Evolutionary conservation across 2,113 vertebrate genomes (phyloP), one percentile per base, ranked within the genome.

Genomic region (Osmerus eperlanus): DNA sequence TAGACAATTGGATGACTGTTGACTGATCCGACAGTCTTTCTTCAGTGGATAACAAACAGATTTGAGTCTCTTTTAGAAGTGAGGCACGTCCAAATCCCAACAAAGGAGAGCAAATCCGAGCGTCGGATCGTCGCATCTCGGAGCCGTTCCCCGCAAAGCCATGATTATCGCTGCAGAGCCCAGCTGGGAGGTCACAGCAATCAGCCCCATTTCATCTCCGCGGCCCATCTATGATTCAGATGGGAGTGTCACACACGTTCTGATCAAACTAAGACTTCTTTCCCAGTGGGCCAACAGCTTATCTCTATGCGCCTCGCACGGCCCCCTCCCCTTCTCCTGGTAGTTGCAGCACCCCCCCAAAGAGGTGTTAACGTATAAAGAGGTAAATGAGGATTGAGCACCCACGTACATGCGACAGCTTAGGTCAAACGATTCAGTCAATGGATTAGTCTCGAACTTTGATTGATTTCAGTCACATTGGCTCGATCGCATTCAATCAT

Each of bases 151-250:
- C 56, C 16, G 16, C 67, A 19, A 4, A 9, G 32, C 47, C 28
- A 47, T 61, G 56, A 70, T 60, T 59, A 51, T 3, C 5, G 13
- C 29, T 21, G 58, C 8, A 29, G 28, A 15, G 29, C 32, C 14
- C 68, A 70, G 68, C 56, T 51, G 68, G 68, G 68, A 70, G 68
- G 56, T 61, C 68, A 18, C 55, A 36, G 32, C 68, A 70, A 70
- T 70, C 68, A 70, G 56, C n/a, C n/a, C 41, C 55, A 70, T 61
- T 61, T 51, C 25, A 36, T 32, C 19, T 23, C 56, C 56, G 21
- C n/a, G 23, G 56, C 13, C 4, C 47, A 13, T 12, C 32, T 18
- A 61, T 60, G 68, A 70, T 70, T 70, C 32, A 23, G 41, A 55
- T 21, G 55, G 32, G 55, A 47, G 19, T 41, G 56, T 61, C 68